Percentiles rank a stretch among this genome's conserved stretches.
Evolutionary conservation across 2,113 vertebrate genomes (phyloP).

Genomic region (Nibea coibor): DNA sequence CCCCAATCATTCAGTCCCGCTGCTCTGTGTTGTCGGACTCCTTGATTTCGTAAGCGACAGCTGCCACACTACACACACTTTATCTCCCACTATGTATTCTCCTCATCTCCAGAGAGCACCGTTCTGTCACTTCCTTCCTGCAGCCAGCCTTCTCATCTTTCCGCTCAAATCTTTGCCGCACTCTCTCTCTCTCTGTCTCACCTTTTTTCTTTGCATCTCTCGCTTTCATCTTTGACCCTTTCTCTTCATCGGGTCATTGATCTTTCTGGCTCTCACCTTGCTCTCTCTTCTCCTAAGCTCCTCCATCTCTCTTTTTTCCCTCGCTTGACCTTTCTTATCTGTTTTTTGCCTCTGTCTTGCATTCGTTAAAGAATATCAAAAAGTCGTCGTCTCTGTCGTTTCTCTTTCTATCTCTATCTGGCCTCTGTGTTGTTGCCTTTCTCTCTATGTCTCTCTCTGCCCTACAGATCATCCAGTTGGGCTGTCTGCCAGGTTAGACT

Average conservation of each 20-base stretch:
- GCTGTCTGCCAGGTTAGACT: conserved; percentile 56
- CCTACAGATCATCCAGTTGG: conserved; percentile 56
- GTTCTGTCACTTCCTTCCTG: conserved; percentile 60
- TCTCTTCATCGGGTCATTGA: conserved; percentile 69
- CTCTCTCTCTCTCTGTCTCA: conserved; percentile 31
- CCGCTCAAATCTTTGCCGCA: conserved; percentile 48
- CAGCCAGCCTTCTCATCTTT: conserved; percentile 66
- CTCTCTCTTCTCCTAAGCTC: conserved; percentile 54
- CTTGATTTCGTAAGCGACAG: conserved; percentile 47
- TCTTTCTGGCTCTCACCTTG: conserved; percentile 56
- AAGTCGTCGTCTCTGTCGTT: conserved; percentile 31
- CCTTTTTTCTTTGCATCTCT: conserved; percentile 40
- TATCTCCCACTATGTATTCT: conserved; percentile 57
- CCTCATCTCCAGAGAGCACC: conserved; percentile 54
- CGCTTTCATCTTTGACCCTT: conserved; percentile 66
- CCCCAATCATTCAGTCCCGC: conserved; percentile 19
- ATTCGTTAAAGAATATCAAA: conserved; percentile 63
- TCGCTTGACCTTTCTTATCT: conserved; percentile 62
- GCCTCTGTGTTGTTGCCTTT: conserved; percentile 26
- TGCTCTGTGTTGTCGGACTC: conserved; percentile 17
- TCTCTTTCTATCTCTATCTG: conserved; percentile 42
- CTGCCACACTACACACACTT: conserved; percentile 33
- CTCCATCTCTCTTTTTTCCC: conserved; percentile 33
- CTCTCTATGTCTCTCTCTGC: conserved; percentile 38
- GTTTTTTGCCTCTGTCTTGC: conserved; percentile 15